phyloP scores from a whole-genome alignment of 2,888 invertebrate species.

The Cactoblastis cactorum region DNA sequence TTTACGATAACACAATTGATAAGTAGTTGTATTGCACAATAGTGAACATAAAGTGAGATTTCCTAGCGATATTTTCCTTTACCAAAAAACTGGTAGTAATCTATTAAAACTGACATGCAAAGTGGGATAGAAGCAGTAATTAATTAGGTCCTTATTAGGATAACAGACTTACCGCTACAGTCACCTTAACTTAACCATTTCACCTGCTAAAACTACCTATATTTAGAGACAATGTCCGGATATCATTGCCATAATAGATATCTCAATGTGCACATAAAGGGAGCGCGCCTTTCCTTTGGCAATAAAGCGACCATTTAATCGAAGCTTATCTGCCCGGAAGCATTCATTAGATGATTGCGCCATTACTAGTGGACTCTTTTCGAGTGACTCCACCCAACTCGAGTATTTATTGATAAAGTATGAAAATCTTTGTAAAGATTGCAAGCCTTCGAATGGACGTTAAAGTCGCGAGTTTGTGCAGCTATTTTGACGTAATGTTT shows the following conservation, averaged over 20 bases:
- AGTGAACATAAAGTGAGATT: too few relatives aligned
- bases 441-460: conserved; percentile 4
- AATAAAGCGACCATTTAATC: conserved; percentile 79
- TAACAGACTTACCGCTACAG: too few relatives aligned
- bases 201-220: neutral
- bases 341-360: conserved; percentile 80
- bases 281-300: conserved; percentile 73
- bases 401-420: conserved; percentile 38
- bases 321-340: conserved; percentile 78
- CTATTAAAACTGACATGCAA: too few relatives aligned
- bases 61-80: too few relatives aligned
- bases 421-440: conserved; percentile 27
- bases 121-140: too few relatives aligned
- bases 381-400: conserved; percentile 45
- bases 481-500: too few relatives aligned
- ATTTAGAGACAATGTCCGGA: conserved; percentile 26
- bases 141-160: too few relatives aligned
- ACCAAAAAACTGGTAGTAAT: too few relatives aligned
- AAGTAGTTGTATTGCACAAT: too few relatives aligned
- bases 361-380: conserved; percentile 70
- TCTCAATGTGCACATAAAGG: conserved; percentile 72
- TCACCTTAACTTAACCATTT: neutral
- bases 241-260: conserved; percentile 56
- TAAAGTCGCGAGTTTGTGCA: neutral
- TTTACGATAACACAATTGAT: too few relatives aligned